A percentile compares a stretch with the other conserved stretches of the same genome.
Conservation (phyloP, 2,888 invertebrate species). For the Mimachlamys varia region DNA sequence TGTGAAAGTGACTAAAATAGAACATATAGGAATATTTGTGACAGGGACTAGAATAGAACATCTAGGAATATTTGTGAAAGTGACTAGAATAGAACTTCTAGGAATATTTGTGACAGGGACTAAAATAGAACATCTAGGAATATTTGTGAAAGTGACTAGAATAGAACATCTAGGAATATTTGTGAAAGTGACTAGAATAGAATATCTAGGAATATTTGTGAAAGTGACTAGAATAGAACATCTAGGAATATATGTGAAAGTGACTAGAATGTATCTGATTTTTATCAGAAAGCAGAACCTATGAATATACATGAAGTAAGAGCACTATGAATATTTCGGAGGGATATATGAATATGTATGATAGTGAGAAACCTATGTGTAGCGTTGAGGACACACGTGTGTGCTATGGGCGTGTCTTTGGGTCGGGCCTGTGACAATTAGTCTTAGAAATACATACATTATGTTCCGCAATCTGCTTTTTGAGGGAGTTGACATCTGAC, state of each 20-base stretch:
- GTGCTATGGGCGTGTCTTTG: conserved; percentile 8
- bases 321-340: neutral
- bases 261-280: too few relatives aligned
- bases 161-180: neutral
- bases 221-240: too few relatives aligned
- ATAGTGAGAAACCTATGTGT: neutral
- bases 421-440: neutral
- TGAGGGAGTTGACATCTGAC: conserved; percentile 71
- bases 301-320: neutral
- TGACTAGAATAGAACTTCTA: too few relatives aligned
- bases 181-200: neutral
- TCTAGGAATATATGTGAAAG: neutral
- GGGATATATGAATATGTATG: neutral
- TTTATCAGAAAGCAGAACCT: neutral
- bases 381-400: neutral
- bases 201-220: neutral
- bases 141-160: neutral
- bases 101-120: neutral
- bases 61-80: neutral
- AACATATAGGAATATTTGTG: neutral
- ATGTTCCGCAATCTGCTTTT: conserved; percentile 73
- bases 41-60: too few relatives aligned
- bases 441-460: conserved; percentile 66
- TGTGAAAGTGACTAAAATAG: neutral
- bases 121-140: too few relatives aligned